phyloP scores from a whole-genome alignment of 2,797 vertebrate genomes.

The Steatocranus sp. region DNA sequence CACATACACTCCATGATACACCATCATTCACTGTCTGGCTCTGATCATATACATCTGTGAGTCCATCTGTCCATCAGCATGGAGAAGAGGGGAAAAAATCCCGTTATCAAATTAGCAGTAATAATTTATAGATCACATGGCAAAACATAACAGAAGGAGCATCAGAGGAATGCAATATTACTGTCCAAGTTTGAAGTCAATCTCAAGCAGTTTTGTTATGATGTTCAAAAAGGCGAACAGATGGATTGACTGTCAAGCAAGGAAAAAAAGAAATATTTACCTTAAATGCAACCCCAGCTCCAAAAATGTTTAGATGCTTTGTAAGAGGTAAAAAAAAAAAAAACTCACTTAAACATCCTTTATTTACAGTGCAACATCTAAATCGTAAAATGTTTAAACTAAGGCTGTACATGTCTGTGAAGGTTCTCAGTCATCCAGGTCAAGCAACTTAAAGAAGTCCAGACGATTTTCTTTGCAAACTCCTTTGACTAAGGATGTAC shows the following conservation, averaged over 20 bases:
- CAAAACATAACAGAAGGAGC: not conserved
- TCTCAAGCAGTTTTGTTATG: not conserved
- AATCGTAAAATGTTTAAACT: not conserved
- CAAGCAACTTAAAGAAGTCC: too few species aligned
- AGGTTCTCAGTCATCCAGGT: too few species aligned
- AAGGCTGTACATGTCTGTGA: too few species aligned
- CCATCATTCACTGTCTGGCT: not conserved
- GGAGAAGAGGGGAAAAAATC: not conserved
- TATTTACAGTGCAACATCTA: not conserved
- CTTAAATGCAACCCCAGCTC: not conserved
- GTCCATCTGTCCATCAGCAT: slow-evolving; percentile 22
- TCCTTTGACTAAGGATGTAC: too few species aligned
- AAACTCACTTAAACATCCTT: too few species aligned
- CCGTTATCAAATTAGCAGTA: not conserved
- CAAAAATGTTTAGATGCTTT: not conserved
- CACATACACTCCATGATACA: not conserved
- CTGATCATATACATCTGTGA: not conserved
- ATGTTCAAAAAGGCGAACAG: not conserved
- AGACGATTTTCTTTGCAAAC: too few species aligned
- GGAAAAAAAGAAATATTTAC: accelerated
- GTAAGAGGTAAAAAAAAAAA: not conserved
- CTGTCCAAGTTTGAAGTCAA: not conserved
- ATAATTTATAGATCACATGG: not conserved
- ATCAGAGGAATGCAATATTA: not conserved
- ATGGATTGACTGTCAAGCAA: not conserved